A percentile compares a stretch with the other conserved stretches of the same genome.
These are phyloP conservation scores for Triplophysa tibetana DNA, from an alignment of 2,113 vertebrate species.

Conservation along the genomic window DNA sequence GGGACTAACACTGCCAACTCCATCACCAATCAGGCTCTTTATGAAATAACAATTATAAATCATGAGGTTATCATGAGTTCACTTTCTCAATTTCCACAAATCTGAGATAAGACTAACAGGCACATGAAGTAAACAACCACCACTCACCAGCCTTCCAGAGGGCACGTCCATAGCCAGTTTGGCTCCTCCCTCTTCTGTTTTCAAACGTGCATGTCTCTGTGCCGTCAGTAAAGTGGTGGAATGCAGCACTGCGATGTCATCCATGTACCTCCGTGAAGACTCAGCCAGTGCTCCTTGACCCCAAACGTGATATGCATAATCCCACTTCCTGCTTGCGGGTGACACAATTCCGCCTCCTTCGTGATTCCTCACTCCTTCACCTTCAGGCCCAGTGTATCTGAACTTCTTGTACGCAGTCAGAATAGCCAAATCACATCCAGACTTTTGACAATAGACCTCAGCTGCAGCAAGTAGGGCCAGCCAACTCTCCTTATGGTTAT, in stretches of 20 bases:
- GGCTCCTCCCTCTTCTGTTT: slow-evolving; percentile 54
- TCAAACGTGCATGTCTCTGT: slow-evolving; percentile 68
- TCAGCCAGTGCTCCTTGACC: slow-evolving; percentile 84
- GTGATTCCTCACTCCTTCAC: slow-evolving; percentile 59
- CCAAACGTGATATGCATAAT: slow-evolving; percentile 80
- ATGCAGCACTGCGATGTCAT: slow-evolving; percentile 87
- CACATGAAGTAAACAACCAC: neutral
- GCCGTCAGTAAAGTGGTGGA: slow-evolving; percentile 77
- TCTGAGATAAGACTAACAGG: neutral
- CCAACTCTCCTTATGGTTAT: slow-evolving; percentile 89
- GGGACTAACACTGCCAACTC: slow-evolving; percentile 65
- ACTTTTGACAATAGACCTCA: slow-evolving; percentile 82
- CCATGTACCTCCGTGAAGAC: slow-evolving; percentile 81
- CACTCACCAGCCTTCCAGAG: slow-evolving; percentile 61
- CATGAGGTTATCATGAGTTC: neutral
- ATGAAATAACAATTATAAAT: neutral
- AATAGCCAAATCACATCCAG: slow-evolving; percentile 85
- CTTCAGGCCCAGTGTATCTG: slow-evolving; percentile 49
- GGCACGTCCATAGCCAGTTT: slow-evolving; percentile 61
- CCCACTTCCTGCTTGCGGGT: slow-evolving; percentile 59
- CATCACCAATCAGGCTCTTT: slow-evolving; percentile 64
- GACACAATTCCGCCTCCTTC: slow-evolving; percentile 63
- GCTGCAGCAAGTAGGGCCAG: slow-evolving; percentile 80
- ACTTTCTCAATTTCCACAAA: neutral
- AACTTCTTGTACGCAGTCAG: slow-evolving; percentile 82